phyloP scores from a whole-genome alignment of 2,113 vertebrate species.

The Calcarius ornatus region DNA sequence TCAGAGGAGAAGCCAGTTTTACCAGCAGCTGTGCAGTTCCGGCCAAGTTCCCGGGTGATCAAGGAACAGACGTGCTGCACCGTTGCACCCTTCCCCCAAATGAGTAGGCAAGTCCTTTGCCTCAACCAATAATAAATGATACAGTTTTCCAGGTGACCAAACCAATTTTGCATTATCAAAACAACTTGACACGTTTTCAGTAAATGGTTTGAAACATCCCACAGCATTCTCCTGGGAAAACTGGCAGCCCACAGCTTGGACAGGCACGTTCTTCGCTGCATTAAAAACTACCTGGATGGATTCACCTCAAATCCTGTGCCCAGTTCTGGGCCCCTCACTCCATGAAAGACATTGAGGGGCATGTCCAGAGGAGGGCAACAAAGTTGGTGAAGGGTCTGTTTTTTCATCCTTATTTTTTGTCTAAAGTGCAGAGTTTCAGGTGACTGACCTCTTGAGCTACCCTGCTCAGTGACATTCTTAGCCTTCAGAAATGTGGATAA shows the following conservation, averaged over 20 bases:
- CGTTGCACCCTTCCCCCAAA: too few species aligned
- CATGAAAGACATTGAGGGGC: neutral
- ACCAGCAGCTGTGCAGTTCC: neutral
- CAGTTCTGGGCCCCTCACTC: neutral
- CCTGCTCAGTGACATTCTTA: neutral
- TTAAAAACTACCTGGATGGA: neutral
- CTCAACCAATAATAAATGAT: neutral
- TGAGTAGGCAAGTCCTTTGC: neutral
- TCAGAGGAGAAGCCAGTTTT: neutral
- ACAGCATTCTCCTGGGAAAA: neutral
- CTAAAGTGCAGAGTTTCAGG: neutral
- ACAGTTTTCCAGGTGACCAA: neutral
- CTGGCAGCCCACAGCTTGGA: neutral
- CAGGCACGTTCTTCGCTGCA: fast-evolving
- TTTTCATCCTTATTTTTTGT: neutral
- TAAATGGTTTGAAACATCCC: neutral
- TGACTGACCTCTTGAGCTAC: neutral
- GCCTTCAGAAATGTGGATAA: neutral
- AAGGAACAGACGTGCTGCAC: neutral
- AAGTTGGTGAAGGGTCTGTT: neutral
- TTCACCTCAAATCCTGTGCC: neutral
- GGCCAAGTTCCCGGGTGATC: neutral
- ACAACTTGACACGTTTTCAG: neutral
- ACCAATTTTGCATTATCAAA: neutral
- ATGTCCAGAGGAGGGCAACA: neutral